phyloP scores from a whole-genome alignment of 2,797 vertebrate genomes.

The Picus viridis region DNA sequence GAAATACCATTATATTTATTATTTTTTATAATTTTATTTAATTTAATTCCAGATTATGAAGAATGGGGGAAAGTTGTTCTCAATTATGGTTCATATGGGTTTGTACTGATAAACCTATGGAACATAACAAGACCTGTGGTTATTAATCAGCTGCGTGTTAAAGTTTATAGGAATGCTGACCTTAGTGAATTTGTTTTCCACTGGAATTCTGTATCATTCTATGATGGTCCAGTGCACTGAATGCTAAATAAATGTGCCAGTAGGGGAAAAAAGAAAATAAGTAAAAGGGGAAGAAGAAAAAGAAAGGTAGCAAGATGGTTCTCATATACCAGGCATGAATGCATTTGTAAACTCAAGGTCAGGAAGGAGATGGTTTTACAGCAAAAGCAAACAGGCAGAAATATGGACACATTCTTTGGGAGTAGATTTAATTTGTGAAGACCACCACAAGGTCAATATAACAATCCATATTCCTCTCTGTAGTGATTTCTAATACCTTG shows the following conservation, averaged over 20 bases:
- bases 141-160: not conserved
- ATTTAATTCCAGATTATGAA: not conserved
- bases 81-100: not conserved
- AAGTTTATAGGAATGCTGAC: not conserved
- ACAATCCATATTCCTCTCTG: not conserved
- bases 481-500: not conserved
- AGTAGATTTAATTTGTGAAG: slow-evolving; percentile 11
- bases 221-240: not conserved
- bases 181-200: not conserved
- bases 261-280: not conserved
- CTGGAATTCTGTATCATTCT: not conserved
- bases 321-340: not conserved
- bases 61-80: not conserved
- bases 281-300: too few relatives aligned
- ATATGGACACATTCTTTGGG: not conserved
- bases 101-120: not conserved
- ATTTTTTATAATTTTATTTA: not conserved
- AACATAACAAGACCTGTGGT: not conserved
- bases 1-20: not conserved
- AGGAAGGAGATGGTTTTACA: not conserved
- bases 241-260: not conserved
- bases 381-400: not conserved
- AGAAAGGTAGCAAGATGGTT: not conserved
- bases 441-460: not conserved
- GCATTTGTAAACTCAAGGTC: not conserved